Base-by-base conservation (phyloP, 2,113 vertebrate genomes). In the Mungos mungo region DNA sequence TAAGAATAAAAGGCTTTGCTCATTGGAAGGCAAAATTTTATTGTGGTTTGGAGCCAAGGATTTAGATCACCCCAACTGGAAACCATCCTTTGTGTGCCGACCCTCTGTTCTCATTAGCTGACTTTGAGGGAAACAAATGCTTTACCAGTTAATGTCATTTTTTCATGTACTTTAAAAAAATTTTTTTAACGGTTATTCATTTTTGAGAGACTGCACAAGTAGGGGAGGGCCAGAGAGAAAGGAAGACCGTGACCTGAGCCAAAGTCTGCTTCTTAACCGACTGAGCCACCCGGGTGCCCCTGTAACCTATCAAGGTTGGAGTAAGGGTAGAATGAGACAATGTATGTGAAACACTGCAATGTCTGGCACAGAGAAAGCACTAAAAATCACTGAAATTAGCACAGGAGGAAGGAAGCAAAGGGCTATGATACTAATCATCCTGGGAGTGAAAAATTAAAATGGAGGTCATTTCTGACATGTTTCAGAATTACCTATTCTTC, bases 321-420 rank as follows among this genome's bases (percentile, higher is more conserved):
- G 79, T 27, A 74, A 38, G n/a, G 13, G 66, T 50, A 92, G 81
- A 95, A 80, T 7, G 23, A 90, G 33, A 93, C 69, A 86, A 88
- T 33, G 8, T 7, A 63, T 1, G 12, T 69, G 65, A 90, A 95
- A 81, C 29, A 80, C 13, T 88, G 2, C 7, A 47, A 27, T 54
- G 11, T 18, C 25, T 90, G 27, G 11, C 50, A 77, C 14, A 74
- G 12, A 72, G 47, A 76, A 74, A 93, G 76, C 69, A 88, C 85
- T 74, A 71, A 90, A 96, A 87, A 47, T 76, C 12, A 38, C 29
- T 80, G 50, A 94, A 95, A 50, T 90, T 88, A 93, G 33, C 54
- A 66, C 13, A 33, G 27, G 16, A 77, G 14, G 12, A 47, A 63
- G 15, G 5, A 47, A 13, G 10, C 15, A 0, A 82, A 77, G 27